A percentile compares a stretch with the other conserved stretches of the same genome.
Evolutionary conservation across 2,888 invertebrate genomes (phyloP).

Genomic region (Aplocera efformata): DNA sequence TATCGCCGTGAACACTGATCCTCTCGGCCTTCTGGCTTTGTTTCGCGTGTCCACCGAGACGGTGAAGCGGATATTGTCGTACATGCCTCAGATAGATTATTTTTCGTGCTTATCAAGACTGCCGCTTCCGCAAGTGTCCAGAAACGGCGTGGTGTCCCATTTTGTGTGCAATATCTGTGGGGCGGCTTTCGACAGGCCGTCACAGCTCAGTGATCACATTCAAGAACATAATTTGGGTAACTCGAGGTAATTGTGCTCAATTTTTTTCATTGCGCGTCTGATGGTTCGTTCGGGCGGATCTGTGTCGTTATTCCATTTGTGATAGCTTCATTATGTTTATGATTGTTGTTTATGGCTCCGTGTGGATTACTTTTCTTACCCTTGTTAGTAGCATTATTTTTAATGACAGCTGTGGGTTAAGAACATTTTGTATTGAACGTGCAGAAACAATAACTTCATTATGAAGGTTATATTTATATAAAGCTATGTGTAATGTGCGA

Average conservation of each 20-base stretch:
- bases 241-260: slow-evolving; percentile 42
- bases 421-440: too few species aligned
- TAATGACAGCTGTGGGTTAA: too few species aligned
- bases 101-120: slow-evolving; percentile 41
- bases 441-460: too few species aligned
- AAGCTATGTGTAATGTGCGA: too few species aligned
- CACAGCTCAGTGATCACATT: slow-evolving; percentile 57
- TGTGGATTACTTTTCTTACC: slow-evolving; percentile 4
- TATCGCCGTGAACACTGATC: slow-evolving; percentile 68
- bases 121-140: slow-evolving; percentile 29
- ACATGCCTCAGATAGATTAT: slow-evolving; percentile 49
- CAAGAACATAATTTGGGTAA: slow-evolving; percentile 47
- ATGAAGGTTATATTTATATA: too few species aligned
- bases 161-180: slow-evolving; percentile 64
- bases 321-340: slow-evolving; percentile 13
- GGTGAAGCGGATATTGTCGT: slow-evolving; percentile 50
- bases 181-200: slow-evolving; percentile 48
- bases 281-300: not conserved
- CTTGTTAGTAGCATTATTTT: slow-evolving; percentile 9
- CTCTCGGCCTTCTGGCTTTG: slow-evolving; percentile 51
- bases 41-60: slow-evolving; percentile 54
- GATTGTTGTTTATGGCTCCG: slow-evolving; percentile 7
- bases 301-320: slow-evolving; percentile 11
- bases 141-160: slow-evolving; percentile 22
- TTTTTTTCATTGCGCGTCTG: slow-evolving; percentile 14